A percentile compares a stretch with the other conserved stretches of the same genome.
phyloP scores from a whole-genome alignment of 1,140 invertebrate species.

The Bombus polaris region DNA sequence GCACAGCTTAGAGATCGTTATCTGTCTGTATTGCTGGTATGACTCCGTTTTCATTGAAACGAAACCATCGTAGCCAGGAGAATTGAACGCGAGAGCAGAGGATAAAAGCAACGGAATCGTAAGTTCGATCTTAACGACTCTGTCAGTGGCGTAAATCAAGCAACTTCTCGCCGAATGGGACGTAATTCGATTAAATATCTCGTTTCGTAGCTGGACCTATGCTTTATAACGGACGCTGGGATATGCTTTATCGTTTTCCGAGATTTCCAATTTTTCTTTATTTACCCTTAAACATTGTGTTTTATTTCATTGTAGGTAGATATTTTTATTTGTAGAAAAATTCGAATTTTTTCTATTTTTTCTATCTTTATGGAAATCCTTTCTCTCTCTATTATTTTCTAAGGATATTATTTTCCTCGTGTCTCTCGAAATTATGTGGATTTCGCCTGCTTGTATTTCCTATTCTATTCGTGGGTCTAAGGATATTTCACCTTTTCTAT shows the following conservation, averaged over 20 bases:
- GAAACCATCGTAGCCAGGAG: constrained; percentile 1
- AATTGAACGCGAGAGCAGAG: constrained; percentile 6
- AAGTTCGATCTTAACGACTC: constrained; percentile 40
- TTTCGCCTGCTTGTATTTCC: background rate
- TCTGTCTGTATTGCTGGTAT: background rate
- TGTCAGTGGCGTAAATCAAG: constrained; percentile 28
- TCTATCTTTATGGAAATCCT: background rate
- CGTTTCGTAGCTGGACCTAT: background rate
- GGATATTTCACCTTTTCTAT: too few relatives aligned
- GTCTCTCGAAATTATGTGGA: background rate
- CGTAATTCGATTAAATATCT: constrained; percentile 39
- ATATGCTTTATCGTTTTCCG: too few relatives aligned
- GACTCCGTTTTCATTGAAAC: constrained; percentile 36
- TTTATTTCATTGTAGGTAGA: background rate
- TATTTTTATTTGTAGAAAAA: background rate
- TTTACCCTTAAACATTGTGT: background rate
- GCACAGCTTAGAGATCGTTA: constrained; percentile 8
- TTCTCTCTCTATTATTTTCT: background rate
- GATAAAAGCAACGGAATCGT: constrained; percentile 12
- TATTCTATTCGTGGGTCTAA: too few relatives aligned
- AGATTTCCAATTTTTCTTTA: background rate
- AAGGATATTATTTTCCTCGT: background rate
- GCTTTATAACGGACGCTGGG: too few relatives aligned
- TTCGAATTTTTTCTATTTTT: background rate
- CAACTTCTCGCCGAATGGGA: constrained; percentile 16